These are phyloP conservation scores for Parelbella ahira DNA, from an alignment of 2,888 invertebrate genomes.

Conservation along the genomic window DNA sequence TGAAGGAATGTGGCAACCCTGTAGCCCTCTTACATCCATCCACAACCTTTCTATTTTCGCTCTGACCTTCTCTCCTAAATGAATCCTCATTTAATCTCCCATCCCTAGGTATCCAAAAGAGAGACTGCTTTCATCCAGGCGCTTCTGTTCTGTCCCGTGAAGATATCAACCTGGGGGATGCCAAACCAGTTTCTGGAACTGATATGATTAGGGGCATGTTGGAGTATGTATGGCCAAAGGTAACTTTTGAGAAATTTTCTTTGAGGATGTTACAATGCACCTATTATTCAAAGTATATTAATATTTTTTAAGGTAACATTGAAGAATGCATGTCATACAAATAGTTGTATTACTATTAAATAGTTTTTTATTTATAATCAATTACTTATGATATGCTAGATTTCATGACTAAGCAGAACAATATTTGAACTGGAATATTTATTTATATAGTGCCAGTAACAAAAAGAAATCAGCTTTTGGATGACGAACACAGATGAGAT, in stretches of 20 bases:
- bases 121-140: slow-evolving; percentile 97
- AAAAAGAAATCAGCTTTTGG: no score
- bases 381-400: no score
- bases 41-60: slow-evolving; percentile 31
- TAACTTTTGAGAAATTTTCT: slow-evolving; percentile 58
- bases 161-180: slow-evolving; percentile 81
- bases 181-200: slow-evolving; percentile 82
- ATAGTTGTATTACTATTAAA: no score
- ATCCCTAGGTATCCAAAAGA: slow-evolving; percentile 78
- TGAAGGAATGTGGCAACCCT: no score
- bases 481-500: no score
- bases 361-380: neutral
- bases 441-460: no score
- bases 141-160: slow-evolving; percentile 85
- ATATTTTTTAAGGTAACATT: neutral
- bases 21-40: no score
- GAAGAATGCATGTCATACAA: no score
- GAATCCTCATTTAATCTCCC: slow-evolving; percentile 45
- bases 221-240: slow-evolving; percentile 97
- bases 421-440: no score
- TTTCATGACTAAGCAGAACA: no score
- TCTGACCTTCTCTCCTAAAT: slow-evolving; percentile 31
- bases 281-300: no score
- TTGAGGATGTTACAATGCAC: no score
- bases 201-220: slow-evolving; percentile 95